Base-by-base conservation (phyloP, 1,140 invertebrate genomes). In the Camponotus pennsylvanicus region DNA sequence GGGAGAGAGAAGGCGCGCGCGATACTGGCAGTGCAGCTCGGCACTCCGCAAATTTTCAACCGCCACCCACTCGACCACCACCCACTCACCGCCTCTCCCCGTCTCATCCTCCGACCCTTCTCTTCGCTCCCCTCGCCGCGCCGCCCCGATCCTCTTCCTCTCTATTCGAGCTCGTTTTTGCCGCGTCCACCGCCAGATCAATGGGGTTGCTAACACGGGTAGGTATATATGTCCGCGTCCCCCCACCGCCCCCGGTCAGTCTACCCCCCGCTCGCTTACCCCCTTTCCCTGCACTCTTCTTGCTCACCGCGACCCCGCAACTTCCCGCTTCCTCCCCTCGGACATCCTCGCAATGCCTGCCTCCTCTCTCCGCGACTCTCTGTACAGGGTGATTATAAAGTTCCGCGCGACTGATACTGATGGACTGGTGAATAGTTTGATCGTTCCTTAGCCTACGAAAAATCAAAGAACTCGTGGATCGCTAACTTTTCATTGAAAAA, bases 131-230 rank as follows among this genome's bases (percentile, higher is more conserved):
- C 40, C 49, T 42, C 21, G 9, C 27, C 15, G 27, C 67, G 15
- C 55, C 91, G 90, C 84, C 69, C 89, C 91, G 86, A 69, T 87
- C 84, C 89, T 52, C 49, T 87, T 90, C 86, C 90, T 90, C 90
- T 90, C 91, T 92, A 93, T 94, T 93, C 92, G 90, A 93, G 94
- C 91, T 94, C 93, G 92, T 94, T 95, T 95, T 94, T 94, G 94
- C 93, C 92, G 92, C 92, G 93, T 93, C 93, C 93, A 93, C 92
- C 92, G 92, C 92, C 94, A 95, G 94, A 95, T 95, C 95, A 95
- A 95, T 95, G 95, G 93, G 94, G 93, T 94, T 95, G 94, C 94
- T 95, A 95, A 95, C 95, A 94, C 94, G 93, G 84, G 90, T 94
- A 93, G 90, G 93, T 94, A 95, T 94, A 92, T 93, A 91, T 94